phyloP scores from a whole-genome alignment of 2,797 vertebrate genomes.

The Phaenicophaeus curvirostris region DNA sequence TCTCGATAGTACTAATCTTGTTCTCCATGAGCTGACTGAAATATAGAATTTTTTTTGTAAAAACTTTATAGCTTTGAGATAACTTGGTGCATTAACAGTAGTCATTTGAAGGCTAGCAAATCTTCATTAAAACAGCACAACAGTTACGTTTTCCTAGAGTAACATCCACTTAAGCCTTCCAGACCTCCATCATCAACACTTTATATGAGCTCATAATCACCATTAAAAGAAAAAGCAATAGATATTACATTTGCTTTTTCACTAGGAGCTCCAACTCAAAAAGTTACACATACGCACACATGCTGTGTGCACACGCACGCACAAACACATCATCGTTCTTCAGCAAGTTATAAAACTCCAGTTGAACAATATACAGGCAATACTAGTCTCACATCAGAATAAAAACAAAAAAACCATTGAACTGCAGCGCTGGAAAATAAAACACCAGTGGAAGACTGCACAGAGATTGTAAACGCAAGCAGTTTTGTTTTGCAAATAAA shows the following conservation, averaged over 20 bases:
- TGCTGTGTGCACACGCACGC: background rate
- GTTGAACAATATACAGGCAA: background rate
- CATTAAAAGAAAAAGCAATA: background rate
- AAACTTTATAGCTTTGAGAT: background rate
- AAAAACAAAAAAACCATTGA: background rate
- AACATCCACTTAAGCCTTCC: background rate
- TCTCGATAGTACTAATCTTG: conserved; percentile 84
- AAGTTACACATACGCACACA: background rate
- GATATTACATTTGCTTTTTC: background rate
- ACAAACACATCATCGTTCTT: background rate
- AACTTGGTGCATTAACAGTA: conserved; percentile 45
- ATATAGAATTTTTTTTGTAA: conserved; percentile 30
- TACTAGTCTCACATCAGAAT: background rate
- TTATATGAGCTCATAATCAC: background rate
- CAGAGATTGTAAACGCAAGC: background rate
- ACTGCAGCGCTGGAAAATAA: background rate
- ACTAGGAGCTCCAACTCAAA: background rate
- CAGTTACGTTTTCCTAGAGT: background rate
- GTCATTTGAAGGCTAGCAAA: background rate
- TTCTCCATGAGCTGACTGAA: conserved; percentile 87
- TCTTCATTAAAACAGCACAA: conserved; percentile 15
- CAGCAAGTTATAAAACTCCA: background rate
- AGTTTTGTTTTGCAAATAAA: background rate
- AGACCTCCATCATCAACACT: background rate
- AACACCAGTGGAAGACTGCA: background rate